phyloP scores from a whole-genome alignment of 2,888 invertebrate species.

The Eudasyphora cyanicolor region DNA sequence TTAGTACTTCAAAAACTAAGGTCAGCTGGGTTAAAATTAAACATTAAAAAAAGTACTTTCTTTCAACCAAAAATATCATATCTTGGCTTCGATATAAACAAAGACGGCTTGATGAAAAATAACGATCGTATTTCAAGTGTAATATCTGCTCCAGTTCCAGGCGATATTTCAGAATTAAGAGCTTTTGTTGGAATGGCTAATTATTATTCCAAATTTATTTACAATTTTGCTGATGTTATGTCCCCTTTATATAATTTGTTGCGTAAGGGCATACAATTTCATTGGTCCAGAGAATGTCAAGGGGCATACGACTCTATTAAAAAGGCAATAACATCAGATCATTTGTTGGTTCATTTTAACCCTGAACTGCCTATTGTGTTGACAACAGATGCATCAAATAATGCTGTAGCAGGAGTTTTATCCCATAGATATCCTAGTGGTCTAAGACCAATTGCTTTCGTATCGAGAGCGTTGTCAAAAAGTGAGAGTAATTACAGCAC shows the following conservation, averaged over 20 bases:
- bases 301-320: conserved; percentile 72
- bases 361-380: background rate
- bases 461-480: background rate
- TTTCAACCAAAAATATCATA: no score
- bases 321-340: conserved; percentile 57
- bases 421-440: conserved; percentile 19
- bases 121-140: conserved; percentile 20
- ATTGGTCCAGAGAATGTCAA: conserved; percentile 70
- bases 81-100: conserved; percentile 70
- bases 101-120: conserved; percentile 61
- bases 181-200: conserved; percentile 59
- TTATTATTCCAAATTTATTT: conserved; percentile 55
- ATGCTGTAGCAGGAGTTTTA: conserved; percentile 1
- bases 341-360: conserved; percentile 39
- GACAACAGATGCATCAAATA: conserved; percentile 29
- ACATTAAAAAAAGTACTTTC: no score
- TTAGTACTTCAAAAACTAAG: conserved; percentile 28
- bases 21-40: conserved; percentile 68
- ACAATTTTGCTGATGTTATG: conserved; percentile 48
- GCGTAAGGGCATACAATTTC: conserved; percentile 61
- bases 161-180: conserved; percentile 60
- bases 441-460: background rate
- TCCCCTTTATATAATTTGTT: conserved; percentile 50
- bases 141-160: conserved; percentile 20
- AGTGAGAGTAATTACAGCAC: background rate